Conservation (phyloP, 1,140 invertebrate species). For the Trypoxylus dichotomus region DNA sequence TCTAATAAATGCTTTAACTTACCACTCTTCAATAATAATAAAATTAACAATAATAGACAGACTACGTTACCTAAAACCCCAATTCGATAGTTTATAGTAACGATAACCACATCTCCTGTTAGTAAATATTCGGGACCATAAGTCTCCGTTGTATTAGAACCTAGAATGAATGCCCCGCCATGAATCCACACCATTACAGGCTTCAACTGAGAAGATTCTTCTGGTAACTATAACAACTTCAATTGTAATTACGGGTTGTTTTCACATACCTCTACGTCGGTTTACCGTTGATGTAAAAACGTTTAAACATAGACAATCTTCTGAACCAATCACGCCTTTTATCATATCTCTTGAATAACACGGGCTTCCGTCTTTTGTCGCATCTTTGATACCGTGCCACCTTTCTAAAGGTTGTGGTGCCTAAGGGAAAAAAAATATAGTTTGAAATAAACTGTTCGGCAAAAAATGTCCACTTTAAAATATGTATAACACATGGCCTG, state of each 20-base stretch:
- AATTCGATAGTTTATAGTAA: slow-evolving; percentile 70
- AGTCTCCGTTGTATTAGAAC: slow-evolving; percentile 55
- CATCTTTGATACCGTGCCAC: slow-evolving; percentile 60
- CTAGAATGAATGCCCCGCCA: slow-evolving; percentile 57
- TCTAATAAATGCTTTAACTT: too few relatives aligned
- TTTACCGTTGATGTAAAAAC: slow-evolving; percentile 57
- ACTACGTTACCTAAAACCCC: slow-evolving; percentile 60
- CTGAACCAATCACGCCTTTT: slow-evolving; percentile 51
- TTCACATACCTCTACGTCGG: too few relatives aligned
- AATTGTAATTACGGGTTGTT: neutral
- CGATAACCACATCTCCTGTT: slow-evolving; percentile 65
- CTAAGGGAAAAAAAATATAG: slow-evolving; percentile 50
- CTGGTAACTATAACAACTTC: neutral
- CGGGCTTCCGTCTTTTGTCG: slow-evolving; percentile 57
- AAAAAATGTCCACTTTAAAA: too few relatives aligned
- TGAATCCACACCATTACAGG: slow-evolving; percentile 60
- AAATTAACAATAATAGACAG: too few relatives aligned
- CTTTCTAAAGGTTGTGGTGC: slow-evolving; percentile 59
- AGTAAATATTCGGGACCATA: slow-evolving; percentile 65
- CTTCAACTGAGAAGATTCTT: slow-evolving; percentile 35
- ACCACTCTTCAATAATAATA: too few relatives aligned
- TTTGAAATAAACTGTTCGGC: neutral
- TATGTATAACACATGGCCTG: too few relatives aligned
- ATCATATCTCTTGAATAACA: slow-evolving; percentile 54
- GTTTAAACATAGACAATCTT: slow-evolving; percentile 62